phyloP scores from a whole-genome alignment of 1,140 invertebrate species.

The Lucilia cuprina region DNA sequence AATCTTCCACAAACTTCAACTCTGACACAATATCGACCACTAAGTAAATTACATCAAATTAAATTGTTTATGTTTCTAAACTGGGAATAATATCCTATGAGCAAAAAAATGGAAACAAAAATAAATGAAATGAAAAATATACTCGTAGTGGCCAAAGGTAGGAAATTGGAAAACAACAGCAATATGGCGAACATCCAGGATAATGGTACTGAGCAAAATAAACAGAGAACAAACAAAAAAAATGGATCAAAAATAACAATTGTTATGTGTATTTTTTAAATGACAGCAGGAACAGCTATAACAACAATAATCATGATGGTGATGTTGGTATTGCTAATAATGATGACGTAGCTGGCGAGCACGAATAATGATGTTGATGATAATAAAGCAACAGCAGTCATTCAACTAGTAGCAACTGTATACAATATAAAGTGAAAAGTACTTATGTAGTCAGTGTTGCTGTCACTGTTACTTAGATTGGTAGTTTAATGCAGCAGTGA shows the following conservation, averaged over 20 bases:
- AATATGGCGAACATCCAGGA: background rate
- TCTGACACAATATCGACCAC: too few species aligned
- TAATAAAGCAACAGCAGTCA: background rate
- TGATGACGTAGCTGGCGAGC: background rate
- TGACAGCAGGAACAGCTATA: background rate
- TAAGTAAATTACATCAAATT: too few species aligned
- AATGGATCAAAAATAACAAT: background rate
- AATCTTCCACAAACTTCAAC: too few species aligned
- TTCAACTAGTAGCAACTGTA: too few species aligned
- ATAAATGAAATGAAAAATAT: background rate
- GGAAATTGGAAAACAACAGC: background rate
- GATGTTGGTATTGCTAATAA: background rate
- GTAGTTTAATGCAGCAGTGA: background rate
- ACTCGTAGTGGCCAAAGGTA: background rate
- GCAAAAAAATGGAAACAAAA: background rate
- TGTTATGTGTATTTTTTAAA: background rate
- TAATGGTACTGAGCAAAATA: background rate
- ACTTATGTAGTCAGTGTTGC: background rate
- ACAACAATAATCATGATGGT: background rate
- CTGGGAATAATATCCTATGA: background rate
- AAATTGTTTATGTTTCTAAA: background rate
- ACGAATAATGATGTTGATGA: background rate
- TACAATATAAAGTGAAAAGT: background rate
- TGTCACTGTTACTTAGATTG: background rate
- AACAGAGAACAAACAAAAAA: background rate